Evolutionary conservation across 2,888 invertebrate genomes (phyloP), one percentile per base, ranked within the genome.

Genomic region (Chloroclysta siterata): DNA sequence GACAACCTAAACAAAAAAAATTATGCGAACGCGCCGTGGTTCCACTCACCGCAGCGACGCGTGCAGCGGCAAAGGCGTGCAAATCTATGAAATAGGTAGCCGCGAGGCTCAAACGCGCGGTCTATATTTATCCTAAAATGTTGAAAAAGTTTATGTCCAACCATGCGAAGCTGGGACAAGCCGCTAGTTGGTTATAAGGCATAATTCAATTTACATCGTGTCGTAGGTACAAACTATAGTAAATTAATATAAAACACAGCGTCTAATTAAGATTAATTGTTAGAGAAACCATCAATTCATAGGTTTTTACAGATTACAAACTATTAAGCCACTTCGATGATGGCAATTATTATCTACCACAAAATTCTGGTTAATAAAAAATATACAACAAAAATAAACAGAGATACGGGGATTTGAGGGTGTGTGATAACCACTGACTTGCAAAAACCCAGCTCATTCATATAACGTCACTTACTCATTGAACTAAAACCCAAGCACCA

Each of bases 401-500:
- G 1, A 59, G 60, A 22, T 60, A 48, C n/a, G 22, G 22, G 59
- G 53, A 59, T 46, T 56, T 39, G 74, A 73, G 74, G 78, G 79
- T 73, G 79, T 80, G 78, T 70, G 60, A 66, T 51, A 67, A 60
- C 54, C 28, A 48, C 5, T 76, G 69, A 77, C 69, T 74, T 69
- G 72, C 73, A 59, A 70, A 52, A 57, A 68, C 71, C 71, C 66
- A 61, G 17, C 55, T 53, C 51, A 58, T 47, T 42, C 17, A 46
- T 42, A 59, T 42, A 59, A 70, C 72, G 60, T 72, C 72, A 73
- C 53, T 68, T 61, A 70, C 59, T 66, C 65, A 69, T 53, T 39
- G 28, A 39, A 14, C 53, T 52, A 62, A 65, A 68, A 41, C 52
- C 56, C 41, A 44, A 56, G 10, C 11, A 54, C 68, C 63, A 71